phyloP scores from a whole-genome alignment of 1,140 invertebrate species.

The Acromyrmex heyeri region DNA sequence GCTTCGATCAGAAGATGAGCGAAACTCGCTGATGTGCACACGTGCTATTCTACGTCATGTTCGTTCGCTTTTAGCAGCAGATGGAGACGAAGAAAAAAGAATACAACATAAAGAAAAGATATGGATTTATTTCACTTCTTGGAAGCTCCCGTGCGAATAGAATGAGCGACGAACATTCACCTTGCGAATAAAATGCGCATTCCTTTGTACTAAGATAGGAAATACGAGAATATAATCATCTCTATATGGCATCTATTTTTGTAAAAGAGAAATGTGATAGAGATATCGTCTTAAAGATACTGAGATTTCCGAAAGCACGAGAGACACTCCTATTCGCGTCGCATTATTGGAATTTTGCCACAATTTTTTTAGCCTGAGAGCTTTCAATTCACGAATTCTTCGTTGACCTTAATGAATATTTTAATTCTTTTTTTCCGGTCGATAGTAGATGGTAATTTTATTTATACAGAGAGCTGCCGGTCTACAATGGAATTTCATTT shows the following conservation, averaged over 20 bases:
- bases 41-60: conserved; percentile 15
- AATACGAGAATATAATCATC: background rate
- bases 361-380: background rate
- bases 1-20: background rate
- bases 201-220: conserved; percentile 10
- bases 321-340: background rate
- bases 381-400: too few relatives aligned
- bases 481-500: background rate
- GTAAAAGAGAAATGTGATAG: background rate
- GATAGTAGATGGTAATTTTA: background rate
- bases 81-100: conserved; percentile 36
- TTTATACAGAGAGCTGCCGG: background rate
- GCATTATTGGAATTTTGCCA: background rate
- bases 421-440: background rate
- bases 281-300: background rate
- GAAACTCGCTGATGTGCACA: conserved; percentile 18
- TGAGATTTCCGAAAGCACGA: background rate
- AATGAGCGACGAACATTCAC: conserved; percentile 3
- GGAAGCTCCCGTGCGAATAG: conserved; percentile 2
- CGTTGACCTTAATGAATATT: too few relatives aligned
- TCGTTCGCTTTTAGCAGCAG: conserved; percentile 35
- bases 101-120: conserved; percentile 3
- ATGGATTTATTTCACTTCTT: conserved; percentile 42
- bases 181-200: conserved; percentile 13
- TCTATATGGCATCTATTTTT: background rate